These are phyloP conservation scores for Pterocles orientalis DNA, from an alignment of 2,113 vertebrate species.

Conservation along the genomic window DNA sequence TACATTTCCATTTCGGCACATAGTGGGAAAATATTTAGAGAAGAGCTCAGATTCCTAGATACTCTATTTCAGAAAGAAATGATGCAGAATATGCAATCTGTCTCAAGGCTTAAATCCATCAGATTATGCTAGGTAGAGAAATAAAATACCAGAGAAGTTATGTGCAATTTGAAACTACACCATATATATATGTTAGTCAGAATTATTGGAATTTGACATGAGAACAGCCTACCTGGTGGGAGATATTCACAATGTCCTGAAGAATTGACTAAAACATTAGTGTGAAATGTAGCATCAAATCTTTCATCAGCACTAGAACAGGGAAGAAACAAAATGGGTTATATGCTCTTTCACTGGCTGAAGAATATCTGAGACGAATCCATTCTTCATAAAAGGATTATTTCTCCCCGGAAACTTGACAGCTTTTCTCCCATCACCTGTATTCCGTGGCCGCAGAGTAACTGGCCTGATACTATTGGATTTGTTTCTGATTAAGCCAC, in stretches of 20 bases:
- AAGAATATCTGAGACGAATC: background rate
- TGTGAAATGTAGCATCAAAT: constrained; percentile 93
- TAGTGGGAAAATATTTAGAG: background rate
- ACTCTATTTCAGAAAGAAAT: background rate
- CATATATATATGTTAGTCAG: background rate
- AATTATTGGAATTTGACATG: background rate
- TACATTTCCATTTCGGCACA: background rate
- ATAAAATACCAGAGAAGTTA: background rate
- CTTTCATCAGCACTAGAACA: constrained; percentile 89
- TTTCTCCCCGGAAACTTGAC: background rate
- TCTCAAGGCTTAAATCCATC: background rate
- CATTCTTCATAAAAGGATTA: background rate
- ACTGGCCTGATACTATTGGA: background rate
- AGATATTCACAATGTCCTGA: constrained; percentile 87
- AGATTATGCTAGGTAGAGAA: background rate
- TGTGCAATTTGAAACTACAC: background rate
- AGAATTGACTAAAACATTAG: constrained; percentile 89
- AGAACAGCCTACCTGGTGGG: constrained; percentile 86
- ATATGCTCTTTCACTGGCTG: background rate
- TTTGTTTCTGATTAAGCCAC: background rate
- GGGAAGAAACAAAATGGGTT: background rate
- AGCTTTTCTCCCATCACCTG: background rate
- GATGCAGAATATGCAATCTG: background rate
- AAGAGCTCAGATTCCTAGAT: background rate
- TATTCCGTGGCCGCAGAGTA: background rate